Base-by-base conservation (phyloP, 2,888 invertebrate species). In the Myopa testacea region DNA sequence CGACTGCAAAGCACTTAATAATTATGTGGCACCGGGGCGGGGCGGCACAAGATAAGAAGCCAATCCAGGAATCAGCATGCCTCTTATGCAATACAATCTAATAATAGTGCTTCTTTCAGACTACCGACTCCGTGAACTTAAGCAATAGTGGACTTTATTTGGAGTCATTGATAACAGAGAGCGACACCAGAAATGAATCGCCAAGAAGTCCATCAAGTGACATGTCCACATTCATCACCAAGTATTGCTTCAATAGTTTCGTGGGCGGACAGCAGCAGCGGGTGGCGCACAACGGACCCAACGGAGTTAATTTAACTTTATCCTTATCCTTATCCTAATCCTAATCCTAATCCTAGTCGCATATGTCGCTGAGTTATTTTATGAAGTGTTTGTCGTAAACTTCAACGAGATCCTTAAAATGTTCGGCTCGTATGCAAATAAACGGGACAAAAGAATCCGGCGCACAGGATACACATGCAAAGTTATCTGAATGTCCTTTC, bases 251-350 rank as follows among this genome's bases (percentile, higher is more conserved):
- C 77, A 71, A n/a, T 65, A 63, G 37, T 8, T 55, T 52, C 38
- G 1, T 2, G 12, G 12, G 26, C 45, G 34, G 34, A 37, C 55
- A 50, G 50, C 8, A n/a, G 37, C 6, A 50, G 67, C 19, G 8
- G 37, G 14, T n/a, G 38, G 19, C 37, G 34, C 6, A 60, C 26
- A 19, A 16, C 62, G 40, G 26, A 72, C 26, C 52, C 74, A 40
- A 71, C 73, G 45, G 73, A 78, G 67, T 73, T 74, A 78, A 78
- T 78, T 78, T 78, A 78, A 78, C 77, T 74, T 78, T 78, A 26
- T 63, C 68, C 67, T 73, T 62, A 62, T 63, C 38, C 38, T 65
- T 38, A 16, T 67, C 19, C 16, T 26, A 10, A 76, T 40, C 45
- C 34, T 26, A 16, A 76, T 40, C 45, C 38, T 60, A 38, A 37